Evolutionary conservation across 2,113 vertebrate species (phyloP).

Genomic region (Pithys albifrons): DNA sequence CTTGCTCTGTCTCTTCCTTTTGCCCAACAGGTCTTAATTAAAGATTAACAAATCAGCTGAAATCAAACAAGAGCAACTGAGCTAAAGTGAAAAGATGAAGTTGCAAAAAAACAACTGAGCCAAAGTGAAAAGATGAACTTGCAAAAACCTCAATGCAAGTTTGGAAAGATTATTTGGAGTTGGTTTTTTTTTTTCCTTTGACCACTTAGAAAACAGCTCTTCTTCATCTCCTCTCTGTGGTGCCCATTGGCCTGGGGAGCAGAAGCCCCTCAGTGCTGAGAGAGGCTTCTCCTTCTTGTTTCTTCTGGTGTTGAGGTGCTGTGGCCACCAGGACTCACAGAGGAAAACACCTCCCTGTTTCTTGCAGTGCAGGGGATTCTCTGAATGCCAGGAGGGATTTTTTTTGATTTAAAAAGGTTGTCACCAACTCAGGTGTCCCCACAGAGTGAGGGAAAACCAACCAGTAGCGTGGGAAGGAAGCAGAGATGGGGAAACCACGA

Average conservation of each 20-base stretch:
- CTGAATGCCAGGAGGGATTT: not conserved
- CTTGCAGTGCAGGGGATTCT: not conserved
- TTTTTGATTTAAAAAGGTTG: slow-evolving; percentile 33
- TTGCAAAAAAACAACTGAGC: not conserved
- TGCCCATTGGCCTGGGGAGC: not conserved
- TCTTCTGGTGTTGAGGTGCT: not conserved
- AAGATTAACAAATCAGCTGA: slow-evolving; percentile 16
- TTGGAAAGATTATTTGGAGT: not conserved
- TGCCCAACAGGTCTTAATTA: slow-evolving; percentile 32
- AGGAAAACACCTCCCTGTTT: not conserved
- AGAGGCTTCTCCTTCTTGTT: not conserved
- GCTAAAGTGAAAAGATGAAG: not conserved
- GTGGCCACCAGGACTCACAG: not conserved
- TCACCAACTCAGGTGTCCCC: not conserved
- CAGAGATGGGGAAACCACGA: fast-evolving
- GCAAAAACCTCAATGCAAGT: not conserved
- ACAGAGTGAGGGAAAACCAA: not conserved
- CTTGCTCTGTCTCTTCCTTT: not conserved
- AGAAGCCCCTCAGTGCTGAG: not conserved
- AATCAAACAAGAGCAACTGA: not conserved
- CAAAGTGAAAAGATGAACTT: not conserved
- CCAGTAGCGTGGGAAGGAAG: not conserved
- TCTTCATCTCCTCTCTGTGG: not conserved
- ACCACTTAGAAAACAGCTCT: not conserved
- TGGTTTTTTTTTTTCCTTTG: too few species aligned